Conservation (phyloP, 2,888 invertebrate genomes). For the Trissolcus japonicus region DNA sequence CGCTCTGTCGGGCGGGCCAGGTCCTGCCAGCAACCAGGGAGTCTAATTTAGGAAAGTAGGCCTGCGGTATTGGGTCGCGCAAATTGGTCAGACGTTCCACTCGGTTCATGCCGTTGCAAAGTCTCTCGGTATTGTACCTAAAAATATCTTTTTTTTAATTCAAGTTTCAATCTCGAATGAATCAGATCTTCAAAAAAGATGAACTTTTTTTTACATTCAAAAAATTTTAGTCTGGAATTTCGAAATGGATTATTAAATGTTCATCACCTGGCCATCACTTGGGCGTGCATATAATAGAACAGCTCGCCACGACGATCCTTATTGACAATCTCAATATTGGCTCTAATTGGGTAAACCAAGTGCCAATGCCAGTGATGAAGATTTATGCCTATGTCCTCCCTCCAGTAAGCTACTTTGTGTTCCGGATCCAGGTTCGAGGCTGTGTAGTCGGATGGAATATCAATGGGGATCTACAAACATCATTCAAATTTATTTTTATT, state of each 20-base stretch:
- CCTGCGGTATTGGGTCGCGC: slow-evolving; percentile 84
- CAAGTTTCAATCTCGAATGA: not conserved
- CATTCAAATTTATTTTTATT: not conserved
- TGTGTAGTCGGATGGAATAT: slow-evolving; percentile 85
- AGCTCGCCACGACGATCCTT: slow-evolving; percentile 88
- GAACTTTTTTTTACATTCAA: too few relatives aligned
- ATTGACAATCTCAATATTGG: slow-evolving; percentile 81
- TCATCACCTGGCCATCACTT: slow-evolving; percentile 80
- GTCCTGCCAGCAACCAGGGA: slow-evolving; percentile 85
- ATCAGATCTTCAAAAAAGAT: too few relatives aligned
- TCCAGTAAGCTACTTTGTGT: slow-evolving; percentile 86
- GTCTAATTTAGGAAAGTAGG: slow-evolving; percentile 90
- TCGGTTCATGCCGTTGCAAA: slow-evolving; percentile 83
- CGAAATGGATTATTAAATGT: not conserved
- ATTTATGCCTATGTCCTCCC: slow-evolving; percentile 80
- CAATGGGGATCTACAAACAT: slow-evolving; percentile 79
- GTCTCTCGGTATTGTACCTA: slow-evolving; percentile 86
- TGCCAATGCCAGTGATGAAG: slow-evolving; percentile 96
- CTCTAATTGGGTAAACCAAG: slow-evolving; percentile 88
- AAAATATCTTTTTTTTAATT: not conserved
- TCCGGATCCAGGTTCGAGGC: slow-evolving; percentile 86
- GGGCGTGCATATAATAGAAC: slow-evolving; percentile 89
- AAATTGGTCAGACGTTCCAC: slow-evolving; percentile 82
- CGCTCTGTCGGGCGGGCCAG: slow-evolving; percentile 84
- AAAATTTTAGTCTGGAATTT: too few relatives aligned